Percentiles rank a stretch among this genome's conserved stretches.
Evolutionary conservation across 37 sponge, comb jelly and placozoan species (phyloP).

Genomic region (Amphimedon queenslandica): DNA sequence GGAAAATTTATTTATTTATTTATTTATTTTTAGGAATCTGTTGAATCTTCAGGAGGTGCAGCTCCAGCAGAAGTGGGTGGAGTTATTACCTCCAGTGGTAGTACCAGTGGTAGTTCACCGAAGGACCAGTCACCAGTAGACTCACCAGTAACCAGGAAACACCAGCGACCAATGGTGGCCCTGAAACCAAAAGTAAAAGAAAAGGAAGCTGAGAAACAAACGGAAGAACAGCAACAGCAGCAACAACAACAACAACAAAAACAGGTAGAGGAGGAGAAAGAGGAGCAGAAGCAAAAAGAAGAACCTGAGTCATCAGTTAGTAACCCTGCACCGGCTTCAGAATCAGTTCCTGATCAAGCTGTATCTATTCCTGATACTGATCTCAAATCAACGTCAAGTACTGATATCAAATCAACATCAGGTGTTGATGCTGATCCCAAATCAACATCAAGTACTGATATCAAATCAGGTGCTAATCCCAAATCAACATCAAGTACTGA

Average conservation of each 20-base stretch:
- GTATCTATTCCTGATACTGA: not conserved
- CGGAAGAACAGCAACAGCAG: not conserved
- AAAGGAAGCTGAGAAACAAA: not conserved
- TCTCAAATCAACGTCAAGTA: not conserved
- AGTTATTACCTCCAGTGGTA: too few species aligned
- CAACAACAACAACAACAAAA: not conserved
- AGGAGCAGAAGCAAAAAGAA: not conserved
- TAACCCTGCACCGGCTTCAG: not conserved
- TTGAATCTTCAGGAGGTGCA: not conserved
- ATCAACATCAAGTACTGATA: too few species aligned
- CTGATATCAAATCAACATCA: not conserved
- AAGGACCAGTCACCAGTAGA: not conserved
- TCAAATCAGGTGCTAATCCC: too few species aligned
- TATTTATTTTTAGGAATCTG: not conserved
- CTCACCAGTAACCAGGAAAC: conserved; percentile 15
- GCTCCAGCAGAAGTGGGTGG: too few species aligned
- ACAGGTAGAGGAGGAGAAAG: conserved; percentile 2
- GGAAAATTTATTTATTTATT: not conserved
- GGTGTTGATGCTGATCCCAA: not conserved
- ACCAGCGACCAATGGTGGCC: conserved; percentile 19
- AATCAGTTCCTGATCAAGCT: too few species aligned
- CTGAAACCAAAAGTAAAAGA: conserved; percentile 14
- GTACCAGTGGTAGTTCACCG: too few species aligned
- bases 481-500: too few species aligned
- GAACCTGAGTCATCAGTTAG: not conserved